Percentiles rank a stretch among this genome's conserved stretches.
Evolutionary conservation across 2,888 invertebrate species (phyloP).

Genomic region (Hydrotaea diabolus): DNA sequence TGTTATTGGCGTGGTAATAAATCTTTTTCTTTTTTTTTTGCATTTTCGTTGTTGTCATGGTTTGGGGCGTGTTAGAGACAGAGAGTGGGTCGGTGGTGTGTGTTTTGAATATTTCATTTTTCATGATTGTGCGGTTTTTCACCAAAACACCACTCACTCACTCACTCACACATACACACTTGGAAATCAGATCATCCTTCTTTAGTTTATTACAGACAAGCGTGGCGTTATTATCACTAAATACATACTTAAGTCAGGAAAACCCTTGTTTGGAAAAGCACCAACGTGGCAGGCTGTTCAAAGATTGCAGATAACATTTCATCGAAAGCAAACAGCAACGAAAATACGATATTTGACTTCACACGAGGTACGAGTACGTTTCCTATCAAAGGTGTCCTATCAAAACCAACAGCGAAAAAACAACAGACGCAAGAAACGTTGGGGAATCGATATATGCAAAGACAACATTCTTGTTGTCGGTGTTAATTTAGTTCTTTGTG

Average conservation of each 20-base stretch:
- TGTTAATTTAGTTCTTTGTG: not conserved
- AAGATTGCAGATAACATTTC: conserved; percentile 46
- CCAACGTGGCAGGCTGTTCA: conserved; percentile 21
- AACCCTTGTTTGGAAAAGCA: conserved; percentile 32
- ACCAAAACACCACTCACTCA: conserved; percentile 12
- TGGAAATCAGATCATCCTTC: conserved; percentile 1
- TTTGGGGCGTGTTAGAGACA: conserved; percentile 28
- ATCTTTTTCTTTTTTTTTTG: conserved; percentile 42
- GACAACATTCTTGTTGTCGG: not conserved
- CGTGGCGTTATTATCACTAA: conserved; percentile 28
- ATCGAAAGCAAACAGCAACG: not conserved
- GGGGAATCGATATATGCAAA: not conserved
- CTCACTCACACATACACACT: not conserved
- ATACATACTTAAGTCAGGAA: conserved; percentile 41
- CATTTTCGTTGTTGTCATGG: conserved; percentile 31
- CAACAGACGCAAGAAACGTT: not conserved
- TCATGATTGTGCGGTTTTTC: conserved; percentile 28
- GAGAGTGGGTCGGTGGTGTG: conserved; percentile 1
- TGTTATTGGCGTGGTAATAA: conserved; percentile 39
- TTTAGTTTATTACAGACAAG: conserved; percentile 28
- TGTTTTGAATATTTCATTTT: conserved; percentile 30
- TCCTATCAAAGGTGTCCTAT: conserved; percentile 19
- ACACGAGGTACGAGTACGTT: not conserved
- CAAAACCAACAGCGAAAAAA: not conserved
- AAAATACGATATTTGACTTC: conserved; percentile 31